Evolutionary conservation across 2,797 vertebrate species (phyloP).

Genomic region (Fistularia commersonii): DNA sequence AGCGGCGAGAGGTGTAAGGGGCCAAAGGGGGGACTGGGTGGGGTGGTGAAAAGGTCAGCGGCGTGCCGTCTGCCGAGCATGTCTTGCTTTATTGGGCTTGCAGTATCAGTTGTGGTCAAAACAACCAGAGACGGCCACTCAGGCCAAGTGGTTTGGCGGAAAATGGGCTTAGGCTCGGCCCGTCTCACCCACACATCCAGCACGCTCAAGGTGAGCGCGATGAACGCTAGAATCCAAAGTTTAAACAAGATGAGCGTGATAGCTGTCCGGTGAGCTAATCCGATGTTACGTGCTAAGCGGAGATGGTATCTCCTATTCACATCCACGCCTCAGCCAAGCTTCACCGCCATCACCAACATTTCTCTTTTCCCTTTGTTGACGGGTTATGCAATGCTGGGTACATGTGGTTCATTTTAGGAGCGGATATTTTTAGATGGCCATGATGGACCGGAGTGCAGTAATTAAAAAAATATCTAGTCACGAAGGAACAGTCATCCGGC

Average conservation of each 20-base stretch:
- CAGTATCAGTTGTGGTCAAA: conserved; percentile 52
- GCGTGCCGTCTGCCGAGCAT: conserved; percentile 36
- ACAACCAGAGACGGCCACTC: conserved; percentile 45
- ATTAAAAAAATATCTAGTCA: conserved; percentile 44
- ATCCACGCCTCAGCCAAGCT: conserved; percentile 10
- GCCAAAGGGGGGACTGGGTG: conserved; percentile 10
- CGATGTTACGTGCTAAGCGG: background rate
- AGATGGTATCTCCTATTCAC: conserved; percentile 21
- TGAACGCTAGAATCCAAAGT: conserved; percentile 24
- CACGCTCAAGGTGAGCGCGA: conserved; percentile 45
- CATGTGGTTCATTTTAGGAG: conserved; percentile 71
- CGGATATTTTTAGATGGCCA: conserved; percentile 72
- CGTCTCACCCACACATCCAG: conserved; percentile 9
- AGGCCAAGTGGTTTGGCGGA: conserved; percentile 8
- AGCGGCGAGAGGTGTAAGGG: conserved; percentile 42
- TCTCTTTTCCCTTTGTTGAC: conserved; percentile 30
- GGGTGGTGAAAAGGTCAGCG: conserved; percentile 42
- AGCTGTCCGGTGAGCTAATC: too few species aligned
- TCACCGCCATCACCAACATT: conserved; percentile 27
- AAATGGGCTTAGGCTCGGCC: conserved; percentile 6
- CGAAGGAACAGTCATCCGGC: conserved; percentile 34
- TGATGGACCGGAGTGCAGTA: conserved; percentile 45
- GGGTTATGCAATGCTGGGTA: conserved; percentile 61
- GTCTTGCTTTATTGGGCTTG: conserved; percentile 47
- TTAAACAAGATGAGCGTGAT: background rate